Percentiles rank a stretch among this genome's conserved stretches.
Evolutionary conservation across 2,888 invertebrate species (phyloP).

Genomic region (Spatulosminthurus flaviceps): DNA sequence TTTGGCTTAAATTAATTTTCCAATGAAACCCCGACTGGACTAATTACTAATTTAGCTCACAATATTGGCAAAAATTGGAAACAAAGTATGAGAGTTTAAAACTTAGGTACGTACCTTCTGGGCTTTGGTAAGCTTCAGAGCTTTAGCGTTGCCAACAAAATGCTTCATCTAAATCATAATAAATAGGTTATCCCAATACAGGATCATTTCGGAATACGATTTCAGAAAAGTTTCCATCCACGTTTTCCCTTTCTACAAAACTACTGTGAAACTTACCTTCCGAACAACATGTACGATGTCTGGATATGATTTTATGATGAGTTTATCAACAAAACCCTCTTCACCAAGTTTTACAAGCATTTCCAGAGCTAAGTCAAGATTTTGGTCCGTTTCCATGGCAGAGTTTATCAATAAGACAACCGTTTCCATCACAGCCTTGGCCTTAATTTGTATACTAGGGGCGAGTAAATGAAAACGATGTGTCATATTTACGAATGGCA

Average conservation of each 20-base stretch:
- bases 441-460: neutral
- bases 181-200: neutral
- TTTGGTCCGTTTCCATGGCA: slow-evolving; percentile 71
- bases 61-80: too few species aligned
- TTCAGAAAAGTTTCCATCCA: too few species aligned
- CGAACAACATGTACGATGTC: slow-evolving; percentile 78
- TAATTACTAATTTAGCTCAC: too few species aligned
- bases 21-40: too few species aligned
- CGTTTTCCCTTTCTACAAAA: too few species aligned
- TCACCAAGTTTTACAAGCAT: slow-evolving; percentile 72
- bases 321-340: slow-evolving; percentile 71
- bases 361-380: slow-evolving; percentile 77
- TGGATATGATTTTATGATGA: slow-evolving; percentile 84
- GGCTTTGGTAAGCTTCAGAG: neutral
- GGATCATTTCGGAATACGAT: too few species aligned
- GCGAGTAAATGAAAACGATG: neutral
- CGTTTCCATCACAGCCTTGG: slow-evolving; percentile 27
- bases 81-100: too few species aligned
- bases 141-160: slow-evolving; percentile 28
- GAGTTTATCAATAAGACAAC: slow-evolving; percentile 26
- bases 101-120: neutral
- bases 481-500: too few species aligned
- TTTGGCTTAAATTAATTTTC: too few species aligned
- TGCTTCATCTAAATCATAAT: slow-evolving; percentile 14
- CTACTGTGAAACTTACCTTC: slow-evolving; percentile 69